Conservation (phyloP, 2,888 invertebrate species). For the Pinctada fucata region DNA sequence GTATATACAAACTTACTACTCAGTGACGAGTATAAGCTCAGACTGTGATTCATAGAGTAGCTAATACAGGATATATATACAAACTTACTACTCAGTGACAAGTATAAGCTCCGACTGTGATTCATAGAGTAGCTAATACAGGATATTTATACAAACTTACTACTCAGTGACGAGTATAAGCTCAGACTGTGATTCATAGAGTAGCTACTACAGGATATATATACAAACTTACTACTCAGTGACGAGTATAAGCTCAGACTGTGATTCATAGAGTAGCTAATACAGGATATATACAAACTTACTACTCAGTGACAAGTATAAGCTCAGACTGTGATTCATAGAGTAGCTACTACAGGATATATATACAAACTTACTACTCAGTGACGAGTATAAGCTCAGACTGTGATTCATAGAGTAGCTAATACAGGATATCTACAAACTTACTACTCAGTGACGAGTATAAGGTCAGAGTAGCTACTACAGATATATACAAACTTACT, state of each 20-base stretch:
- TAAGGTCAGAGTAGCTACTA: not conserved
- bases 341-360: too few species aligned
- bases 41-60: constrained; percentile 84
- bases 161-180: constrained; percentile 93
- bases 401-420: constrained; percentile 81
- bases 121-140: too few species aligned
- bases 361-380: constrained; percentile 85
- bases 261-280: constrained; percentile 86
- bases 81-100: constrained; percentile 90
- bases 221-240: constrained; percentile 87
- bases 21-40: constrained; percentile 90
- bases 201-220: too few species aligned
- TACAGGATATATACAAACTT: constrained; percentile 78
- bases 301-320: constrained; percentile 94
- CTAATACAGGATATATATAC: too few species aligned
- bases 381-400: constrained; percentile 89
- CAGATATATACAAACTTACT: constrained; percentile 81
- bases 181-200: constrained; percentile 84
- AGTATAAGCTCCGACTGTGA: constrained; percentile 85
- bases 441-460: not conserved
- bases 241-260: constrained; percentile 86
- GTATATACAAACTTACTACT: constrained; percentile 92
- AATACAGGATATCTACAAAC: not conserved
- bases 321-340: constrained; percentile 84
- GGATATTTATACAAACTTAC: constrained; percentile 80